Base-by-base conservation (phyloP, 2,113 vertebrate species). In the Phalacrocorax pelagicus region DNA sequence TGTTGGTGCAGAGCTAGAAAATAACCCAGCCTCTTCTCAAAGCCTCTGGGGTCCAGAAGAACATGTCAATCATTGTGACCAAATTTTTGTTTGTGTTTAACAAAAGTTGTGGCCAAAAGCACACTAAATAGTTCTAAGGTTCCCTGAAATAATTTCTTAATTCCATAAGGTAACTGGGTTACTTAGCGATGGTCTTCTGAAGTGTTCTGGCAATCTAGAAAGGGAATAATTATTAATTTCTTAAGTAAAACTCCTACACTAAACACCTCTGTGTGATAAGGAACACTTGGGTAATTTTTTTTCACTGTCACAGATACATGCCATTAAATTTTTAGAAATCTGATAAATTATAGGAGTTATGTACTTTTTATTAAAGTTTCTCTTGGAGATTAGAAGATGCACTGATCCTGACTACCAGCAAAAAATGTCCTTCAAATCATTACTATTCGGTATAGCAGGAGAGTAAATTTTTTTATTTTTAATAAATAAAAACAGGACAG, bases 281-380 rank as follows among this genome's bases (percentile, higher is more conserved):
- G n/a, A 84, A 44, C 15, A 24, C 12, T 62, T 57, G 12, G 47
- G 3, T 69, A 59, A 59, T 52, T 85, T 0, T 61, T 75, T 85
- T 90, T 77, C 57, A 30, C 49, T 54, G 27, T 74, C 46, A 80
- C 36, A 80, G 30, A 54, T 30, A 70, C 1, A 14, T 22, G 5
- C 5, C 4, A n/a, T 58, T 42, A 30, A 3, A 1, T 49, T 69
- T 69, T 40, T 6, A 0, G 13, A 65, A 77, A 78, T 2, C 7
- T 51, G 6, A 40, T 34, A 17, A 58, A 80, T 74, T 62, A 40
- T 32, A 63, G 23, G 14, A 47, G 6, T 58, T 78, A 34, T n/a
- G 5, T 58, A 51, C 11, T 81, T 78, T 58, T 73, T 49, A 32
- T 44, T 61, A 54, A 77, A 11, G 49, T 59, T 71, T 74, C 16